Conservation (phyloP, 2,797 vertebrate genomes). For the Gymnothorax javanicus region DNA sequence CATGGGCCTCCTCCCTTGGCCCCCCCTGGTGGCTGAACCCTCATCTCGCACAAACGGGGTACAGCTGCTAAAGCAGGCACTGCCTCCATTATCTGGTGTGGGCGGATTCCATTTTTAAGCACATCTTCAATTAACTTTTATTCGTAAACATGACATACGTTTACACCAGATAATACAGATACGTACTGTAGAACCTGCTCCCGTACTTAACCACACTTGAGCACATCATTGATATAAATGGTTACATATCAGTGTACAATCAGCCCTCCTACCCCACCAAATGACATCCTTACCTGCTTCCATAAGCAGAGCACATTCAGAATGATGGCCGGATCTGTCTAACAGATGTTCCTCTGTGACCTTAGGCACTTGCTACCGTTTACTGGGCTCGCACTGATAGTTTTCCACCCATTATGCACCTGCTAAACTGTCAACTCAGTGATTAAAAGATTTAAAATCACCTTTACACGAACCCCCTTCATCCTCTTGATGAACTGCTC, state of each 20-base stretch:
- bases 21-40: neutral
- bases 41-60: neutral
- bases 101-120: neutral
- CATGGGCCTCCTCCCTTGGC: neutral
- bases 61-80: constrained; percentile 33
- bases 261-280: neutral
- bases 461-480: constrained; percentile 54
- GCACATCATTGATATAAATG: no score
- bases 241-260: no score
- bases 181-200: no score
- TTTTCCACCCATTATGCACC: constrained; percentile 44
- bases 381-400: constrained; percentile 25
- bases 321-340: neutral
- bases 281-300: neutral
- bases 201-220: no score
- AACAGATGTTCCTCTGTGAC: neutral
- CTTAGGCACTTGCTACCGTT: neutral
- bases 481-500: constrained; percentile 59
- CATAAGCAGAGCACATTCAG: neutral
- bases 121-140: neutral
- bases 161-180: no score
- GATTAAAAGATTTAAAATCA: constrained; percentile 57
- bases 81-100: constrained; percentile 5
- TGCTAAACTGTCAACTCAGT: constrained; percentile 59
- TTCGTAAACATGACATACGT: no score